Base-by-base conservation (phyloP, 1,140 invertebrate species). In the Drosophila pallidifrons region DNA sequence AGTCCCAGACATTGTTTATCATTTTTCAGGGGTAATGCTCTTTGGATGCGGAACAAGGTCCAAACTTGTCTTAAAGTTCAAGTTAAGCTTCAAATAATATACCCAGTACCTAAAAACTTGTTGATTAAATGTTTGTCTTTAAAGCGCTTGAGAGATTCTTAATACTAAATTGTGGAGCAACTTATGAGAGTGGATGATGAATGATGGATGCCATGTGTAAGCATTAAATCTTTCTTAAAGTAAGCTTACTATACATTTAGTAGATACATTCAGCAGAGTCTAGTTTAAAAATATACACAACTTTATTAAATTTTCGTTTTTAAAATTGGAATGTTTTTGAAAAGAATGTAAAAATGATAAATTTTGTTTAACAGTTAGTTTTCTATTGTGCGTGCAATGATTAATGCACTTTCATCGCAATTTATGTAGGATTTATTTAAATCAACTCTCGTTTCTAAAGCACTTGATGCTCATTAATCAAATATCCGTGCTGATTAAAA, bases 1-100 rank as follows among this genome's bases (percentile, higher is more conserved):
- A 63, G 60, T 68, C 46, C 59, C 76, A 87, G 63, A 79, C 73
- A 78, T 61, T 81, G 65, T 81, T 78, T 78, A 78, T 85, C 75
- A 72, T 78, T 77, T 86, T 25, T 13, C 35, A 46, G 58, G 76
- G 64, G 28, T 78, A 85, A 59, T 76, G 81, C 72, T 74, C 43
- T 65, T 16, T 49, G 55, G 16, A 57, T 77, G 61, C 61, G 1
- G 5, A 25, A 30, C 52, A 64, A 65, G 8, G 54, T 76, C 32
- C 41, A 46, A 57, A 45, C 16, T 61, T 28, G 64, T 13, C 47
- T 41, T 28, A 43, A 61, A 52, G 30, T 64, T 69, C 10, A 69
- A 65, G 32, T 5, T 61, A 52, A 16, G 35, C 35, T 45, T 30
- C 46, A 63, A 63, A 43, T 55, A 10, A 38, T 20, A 70, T 32